Evolutionary conservation across 2,888 invertebrate genomes (phyloP).

Genomic region (Ischnus inquisitorius): DNA sequence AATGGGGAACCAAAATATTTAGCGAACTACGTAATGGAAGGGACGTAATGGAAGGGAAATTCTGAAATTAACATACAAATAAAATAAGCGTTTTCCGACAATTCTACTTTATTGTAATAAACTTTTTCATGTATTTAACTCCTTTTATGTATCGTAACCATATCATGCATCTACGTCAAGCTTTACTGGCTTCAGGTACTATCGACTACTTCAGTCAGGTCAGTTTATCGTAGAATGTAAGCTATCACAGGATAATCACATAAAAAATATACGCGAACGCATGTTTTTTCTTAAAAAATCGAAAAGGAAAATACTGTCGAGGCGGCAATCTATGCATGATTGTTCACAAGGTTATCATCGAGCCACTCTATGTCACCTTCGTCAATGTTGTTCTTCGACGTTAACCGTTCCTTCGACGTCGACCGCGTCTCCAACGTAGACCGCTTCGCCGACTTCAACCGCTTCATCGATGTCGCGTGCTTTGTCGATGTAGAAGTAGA

Average conservation of each 20-base stretch:
- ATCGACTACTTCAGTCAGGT: neutral
- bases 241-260: neutral
- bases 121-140: neutral
- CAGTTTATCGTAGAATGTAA: neutral
- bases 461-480: too few relatives aligned
- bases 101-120: neutral
- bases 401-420: neutral
- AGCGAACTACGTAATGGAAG: neutral
- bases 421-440: neutral
- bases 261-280: neutral
- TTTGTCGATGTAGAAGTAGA: neutral
- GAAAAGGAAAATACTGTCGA: neutral
- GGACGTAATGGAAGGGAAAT: neutral
- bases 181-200: neutral
- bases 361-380: neutral
- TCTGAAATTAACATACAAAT: neutral
- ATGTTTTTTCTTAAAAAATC: neutral
- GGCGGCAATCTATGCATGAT: neutral
- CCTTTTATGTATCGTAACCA: neutral
- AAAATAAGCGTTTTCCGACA: neutral
- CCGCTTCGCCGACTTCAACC: neutral
- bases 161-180: neutral
- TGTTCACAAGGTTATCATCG: neutral
- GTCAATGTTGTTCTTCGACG: neutral
- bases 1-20: neutral